phyloP scores from a whole-genome alignment of 2,113 vertebrate genomes.

The Sylvia atricapilla region DNA sequence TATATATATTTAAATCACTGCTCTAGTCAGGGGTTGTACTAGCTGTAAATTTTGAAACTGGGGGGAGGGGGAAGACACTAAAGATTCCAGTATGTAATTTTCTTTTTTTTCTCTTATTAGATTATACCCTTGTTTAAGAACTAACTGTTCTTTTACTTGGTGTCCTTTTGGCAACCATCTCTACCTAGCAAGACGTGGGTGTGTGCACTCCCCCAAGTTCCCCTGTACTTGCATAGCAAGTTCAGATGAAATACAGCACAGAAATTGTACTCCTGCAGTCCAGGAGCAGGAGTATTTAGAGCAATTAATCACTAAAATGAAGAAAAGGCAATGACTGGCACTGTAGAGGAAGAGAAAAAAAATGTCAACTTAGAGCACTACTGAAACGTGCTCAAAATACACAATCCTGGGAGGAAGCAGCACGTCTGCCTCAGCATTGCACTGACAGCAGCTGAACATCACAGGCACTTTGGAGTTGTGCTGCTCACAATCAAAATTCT shows the following conservation, averaged over 20 bases:
- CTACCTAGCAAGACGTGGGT: constrained; percentile 66
- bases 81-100: constrained; percentile 58
- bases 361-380: constrained; percentile 56
- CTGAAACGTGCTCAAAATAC: constrained; percentile 65
- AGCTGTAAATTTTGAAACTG: constrained; percentile 33
- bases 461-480: neutral
- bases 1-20: constrained; percentile 54
- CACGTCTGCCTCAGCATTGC: neutral
- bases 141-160: constrained; percentile 68
- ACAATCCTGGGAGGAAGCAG: constrained; percentile 17
- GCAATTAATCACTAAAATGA: constrained; percentile 79
- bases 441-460: neutral
- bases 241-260: constrained; percentile 55
- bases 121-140: constrained; percentile 68
- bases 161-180: constrained; percentile 67
- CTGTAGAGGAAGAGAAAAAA: constrained; percentile 37
- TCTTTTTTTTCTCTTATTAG: constrained; percentile 64
- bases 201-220: constrained; percentile 59
- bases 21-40: constrained; percentile 50
- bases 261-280: constrained; percentile 47
- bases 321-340: constrained; percentile 66
- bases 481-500: constrained; percentile 24
- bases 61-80: constrained; percentile 1
- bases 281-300: constrained; percentile 66
- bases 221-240: constrained; percentile 44